A percentile compares a stretch with the other conserved stretches of the same genome.
Conservation (phyloP, 2,888 invertebrate genomes). For the Drosophila fulvimacula region DNA sequence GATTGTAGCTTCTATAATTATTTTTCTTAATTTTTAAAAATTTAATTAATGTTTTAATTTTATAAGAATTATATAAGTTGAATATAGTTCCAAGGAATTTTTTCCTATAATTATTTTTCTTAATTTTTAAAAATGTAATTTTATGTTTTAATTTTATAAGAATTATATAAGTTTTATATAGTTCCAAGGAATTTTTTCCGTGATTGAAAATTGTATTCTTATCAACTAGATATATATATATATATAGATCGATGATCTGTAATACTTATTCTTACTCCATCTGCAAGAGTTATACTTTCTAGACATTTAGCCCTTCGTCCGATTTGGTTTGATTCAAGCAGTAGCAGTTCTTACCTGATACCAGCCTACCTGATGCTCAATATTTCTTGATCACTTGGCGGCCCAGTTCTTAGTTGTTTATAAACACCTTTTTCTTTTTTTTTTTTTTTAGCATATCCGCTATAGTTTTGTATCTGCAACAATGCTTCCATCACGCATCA, state of each 20-base stretch:
- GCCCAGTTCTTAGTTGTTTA: conserved; percentile 58
- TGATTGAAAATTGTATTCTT: too few species aligned
- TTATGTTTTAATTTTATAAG: too few species aligned
- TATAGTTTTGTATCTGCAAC: conserved; percentile 34
- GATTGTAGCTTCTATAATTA: too few species aligned
- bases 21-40: too few species aligned
- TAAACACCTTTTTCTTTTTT: conserved; percentile 56
- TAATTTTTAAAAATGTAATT: too few species aligned
- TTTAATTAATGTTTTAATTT: too few species aligned
- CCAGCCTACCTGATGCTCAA: conserved; percentile 6
- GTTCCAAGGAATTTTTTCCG: too few species aligned
- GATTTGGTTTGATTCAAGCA: neutral
- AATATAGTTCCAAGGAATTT: too few species aligned
- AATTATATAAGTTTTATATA: neutral
- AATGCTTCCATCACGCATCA: conserved; percentile 37
- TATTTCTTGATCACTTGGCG: conserved; percentile 29
- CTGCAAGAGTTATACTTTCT: neutral
- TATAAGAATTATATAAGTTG: neutral
- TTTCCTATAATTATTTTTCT: too few species aligned
- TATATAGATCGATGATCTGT: neutral
- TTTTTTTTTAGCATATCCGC: conserved; percentile 50
- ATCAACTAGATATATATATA: neutral
- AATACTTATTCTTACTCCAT: neutral
- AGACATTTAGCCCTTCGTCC: neutral
- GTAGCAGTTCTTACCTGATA: neutral